Evolutionary conservation across 2,888 invertebrate species (phyloP).

Genomic region (Caenorhabditis macrosperma): DNA sequence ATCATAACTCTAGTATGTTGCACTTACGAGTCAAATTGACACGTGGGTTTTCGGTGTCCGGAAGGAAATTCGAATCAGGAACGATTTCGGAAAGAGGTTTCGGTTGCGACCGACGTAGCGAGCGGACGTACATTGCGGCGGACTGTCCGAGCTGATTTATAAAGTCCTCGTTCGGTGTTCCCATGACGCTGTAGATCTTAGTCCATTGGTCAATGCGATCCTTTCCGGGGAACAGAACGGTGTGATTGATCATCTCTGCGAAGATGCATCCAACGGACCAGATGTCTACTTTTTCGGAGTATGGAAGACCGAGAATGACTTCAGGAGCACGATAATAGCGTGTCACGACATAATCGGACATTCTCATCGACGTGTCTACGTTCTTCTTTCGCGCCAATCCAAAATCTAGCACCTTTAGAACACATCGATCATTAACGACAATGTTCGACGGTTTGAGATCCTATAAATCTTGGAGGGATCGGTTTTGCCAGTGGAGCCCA

Average conservation of each 20-base stretch:
- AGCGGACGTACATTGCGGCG: conserved; percentile 72
- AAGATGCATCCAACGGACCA: conserved; percentile 88
- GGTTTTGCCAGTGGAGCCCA: background rate
- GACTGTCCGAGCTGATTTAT: conserved; percentile 67
- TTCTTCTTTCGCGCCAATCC: conserved; percentile 93
- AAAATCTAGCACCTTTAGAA: conserved; percentile 98
- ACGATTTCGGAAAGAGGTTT: conserved; percentile 54
- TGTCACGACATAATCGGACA: conserved; percentile 92
- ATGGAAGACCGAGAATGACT: conserved; percentile 89
- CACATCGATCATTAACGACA: conserved; percentile 99
- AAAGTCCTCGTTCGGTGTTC: conserved; percentile 72
- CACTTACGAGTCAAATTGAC: conserved; percentile 66
- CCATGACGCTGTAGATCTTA: conserved; percentile 77
- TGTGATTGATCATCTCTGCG: conserved; percentile 99
- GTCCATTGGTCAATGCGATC: conserved; percentile 85
- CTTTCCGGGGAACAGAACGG: conserved; percentile 97
- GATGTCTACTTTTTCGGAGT: conserved; percentile 89
- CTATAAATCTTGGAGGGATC: conserved; percentile 83
- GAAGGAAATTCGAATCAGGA: conserved; percentile 63
- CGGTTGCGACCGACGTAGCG: conserved; percentile 32
- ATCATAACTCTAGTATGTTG: no score
- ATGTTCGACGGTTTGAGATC: conserved; percentile 99
- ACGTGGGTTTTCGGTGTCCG: conserved; percentile 65
- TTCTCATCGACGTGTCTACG: conserved; percentile 89
- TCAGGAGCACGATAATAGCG: conserved; percentile 98